These are phyloP conservation scores for Halictus quadricinctus DNA, from an alignment of 2,888 invertebrate species.

Conservation along the genomic window DNA sequence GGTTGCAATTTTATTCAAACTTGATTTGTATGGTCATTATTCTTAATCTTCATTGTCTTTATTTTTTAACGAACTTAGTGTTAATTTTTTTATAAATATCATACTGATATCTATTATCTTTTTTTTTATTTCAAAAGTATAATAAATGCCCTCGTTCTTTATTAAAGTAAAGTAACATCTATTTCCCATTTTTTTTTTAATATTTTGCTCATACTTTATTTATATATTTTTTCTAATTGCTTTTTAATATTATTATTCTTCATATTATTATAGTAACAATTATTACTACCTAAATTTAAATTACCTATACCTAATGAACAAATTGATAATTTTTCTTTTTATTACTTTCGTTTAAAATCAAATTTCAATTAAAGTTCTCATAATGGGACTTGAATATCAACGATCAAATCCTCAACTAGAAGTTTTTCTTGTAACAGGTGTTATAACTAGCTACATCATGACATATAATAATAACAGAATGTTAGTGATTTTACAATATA, in stretches of 20 bases:
- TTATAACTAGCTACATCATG: not conserved
- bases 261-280: slow-evolving; percentile 2
- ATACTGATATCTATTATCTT: not conserved
- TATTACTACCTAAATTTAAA: not conserved
- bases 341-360: not conserved
- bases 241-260: not conserved
- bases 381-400: not conserved
- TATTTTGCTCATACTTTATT: not conserved
- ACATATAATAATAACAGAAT: not conserved
- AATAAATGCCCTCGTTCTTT: not conserved
- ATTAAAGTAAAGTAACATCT: not conserved
- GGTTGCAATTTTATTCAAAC: not conserved
- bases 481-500: not conserved
- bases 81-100: not conserved
- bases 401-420: not conserved
- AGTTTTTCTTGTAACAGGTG: not conserved
- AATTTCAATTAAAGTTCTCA: not conserved
- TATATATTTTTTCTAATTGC: not conserved
- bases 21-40: not conserved
- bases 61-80: not conserved
- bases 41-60: not conserved
- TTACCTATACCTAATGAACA: not conserved
- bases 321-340: not conserved
- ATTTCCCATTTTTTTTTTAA: not conserved
- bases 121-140: not conserved